Evolutionary conservation across 2,888 invertebrate genomes (phyloP).

Genomic region (Drosophila demipolita): DNA sequence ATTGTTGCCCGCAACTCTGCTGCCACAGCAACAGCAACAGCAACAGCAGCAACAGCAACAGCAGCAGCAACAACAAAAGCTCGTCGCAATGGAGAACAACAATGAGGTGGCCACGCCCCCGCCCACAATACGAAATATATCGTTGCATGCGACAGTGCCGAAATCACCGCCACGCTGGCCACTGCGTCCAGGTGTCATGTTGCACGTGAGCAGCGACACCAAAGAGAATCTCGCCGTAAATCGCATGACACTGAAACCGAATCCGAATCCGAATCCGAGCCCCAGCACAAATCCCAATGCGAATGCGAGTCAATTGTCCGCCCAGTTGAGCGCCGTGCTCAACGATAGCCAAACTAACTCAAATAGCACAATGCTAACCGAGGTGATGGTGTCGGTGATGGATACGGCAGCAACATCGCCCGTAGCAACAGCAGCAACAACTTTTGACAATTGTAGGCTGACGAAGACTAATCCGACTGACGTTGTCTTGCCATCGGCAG

Average conservation of each 20-base stretch:
- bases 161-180: slow-evolving; percentile 90
- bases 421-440: slow-evolving; percentile 10
- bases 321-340: slow-evolving; percentile 64
- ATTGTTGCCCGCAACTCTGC: slow-evolving; percentile 65
- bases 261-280: slow-evolving; percentile 59
- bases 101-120: slow-evolving; percentile 62
- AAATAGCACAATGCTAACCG: slow-evolving; percentile 67
- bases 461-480: slow-evolving; percentile 47
- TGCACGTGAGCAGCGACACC: slow-evolving; percentile 91
- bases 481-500: slow-evolving; percentile 62
- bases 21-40: slow-evolving; percentile 56
- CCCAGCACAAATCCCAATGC: slow-evolving; percentile 25
- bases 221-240: slow-evolving; percentile 89
- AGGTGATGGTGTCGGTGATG: slow-evolving; percentile 52
- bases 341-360: slow-evolving; percentile 65
- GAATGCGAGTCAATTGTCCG: slow-evolving; percentile 59
- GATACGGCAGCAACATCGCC: slow-evolving; percentile 19
- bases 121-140: slow-evolving; percentile 44
- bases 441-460: slow-evolving; percentile 16
- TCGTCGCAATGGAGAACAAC: slow-evolving; percentile 46
- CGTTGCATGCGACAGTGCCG: slow-evolving; percentile 70
- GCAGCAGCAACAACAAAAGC: slow-evolving; percentile 42
- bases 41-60: slow-evolving; percentile 35
- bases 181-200: slow-evolving; percentile 93
- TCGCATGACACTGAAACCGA: slow-evolving; percentile 80